A percentile compares a stretch with the other conserved stretches of the same genome.
These are phyloP conservation scores for Ctenopoma multispine DNA, from an alignment of 2,797 vertebrate genomes.

Conservation along the genomic window DNA sequence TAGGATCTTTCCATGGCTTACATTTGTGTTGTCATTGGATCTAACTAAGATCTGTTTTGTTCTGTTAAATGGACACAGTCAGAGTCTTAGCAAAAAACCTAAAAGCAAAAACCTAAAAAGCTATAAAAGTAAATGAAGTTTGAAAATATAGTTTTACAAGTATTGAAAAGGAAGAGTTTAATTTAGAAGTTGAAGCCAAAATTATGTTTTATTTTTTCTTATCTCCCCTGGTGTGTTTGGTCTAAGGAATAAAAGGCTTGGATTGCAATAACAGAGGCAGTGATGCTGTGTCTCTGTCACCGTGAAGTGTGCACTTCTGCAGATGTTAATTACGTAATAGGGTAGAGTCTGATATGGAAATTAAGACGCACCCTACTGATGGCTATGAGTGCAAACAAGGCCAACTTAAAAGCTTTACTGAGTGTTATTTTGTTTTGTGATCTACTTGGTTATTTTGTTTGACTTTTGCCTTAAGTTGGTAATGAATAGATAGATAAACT, in stretches of 20 bases:
- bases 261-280: conserved; percentile 49
- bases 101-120: neutral
- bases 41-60: too few relatives aligned
- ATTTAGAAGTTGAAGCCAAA: conserved; percentile 45
- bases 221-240: conserved; percentile 43
- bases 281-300: conserved; percentile 45
- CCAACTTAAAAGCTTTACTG: conserved; percentile 26
- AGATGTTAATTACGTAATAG: conserved; percentile 64
- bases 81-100: neutral
- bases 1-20: neutral
- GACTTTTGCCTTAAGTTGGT: neutral
- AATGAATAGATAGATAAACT: neutral
- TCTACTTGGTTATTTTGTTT: neutral
- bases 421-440: conserved; percentile 19
- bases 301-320: conserved; percentile 48
- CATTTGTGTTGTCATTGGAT: too few relatives aligned
- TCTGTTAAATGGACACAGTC: too few relatives aligned
- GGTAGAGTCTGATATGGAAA: conserved; percentile 59
- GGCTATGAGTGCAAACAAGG: conserved; percentile 43
- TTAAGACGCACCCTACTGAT: conserved; percentile 45
- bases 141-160: conserved; percentile 13
- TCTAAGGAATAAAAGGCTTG: conserved; percentile 24
- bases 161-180: conserved; percentile 40
- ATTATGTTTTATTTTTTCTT: neutral
- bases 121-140: conserved; percentile 7